phyloP scores from a whole-genome alignment of 2,888 invertebrate genomes.

The Isoperla grammatica region DNA sequence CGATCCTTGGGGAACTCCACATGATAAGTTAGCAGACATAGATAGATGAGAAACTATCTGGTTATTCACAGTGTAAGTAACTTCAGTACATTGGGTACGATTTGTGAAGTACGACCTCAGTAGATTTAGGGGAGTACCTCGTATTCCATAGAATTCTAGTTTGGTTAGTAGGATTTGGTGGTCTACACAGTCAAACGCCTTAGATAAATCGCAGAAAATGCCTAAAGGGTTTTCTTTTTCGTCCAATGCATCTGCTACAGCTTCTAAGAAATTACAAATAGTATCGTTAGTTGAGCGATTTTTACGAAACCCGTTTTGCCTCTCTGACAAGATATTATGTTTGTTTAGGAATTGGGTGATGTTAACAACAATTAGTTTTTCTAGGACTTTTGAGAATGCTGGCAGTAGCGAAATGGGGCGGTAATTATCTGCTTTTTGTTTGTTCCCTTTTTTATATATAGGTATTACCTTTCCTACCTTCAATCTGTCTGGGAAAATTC shows the following conservation, averaged over 20 bases:
- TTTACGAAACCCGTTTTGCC: slow-evolving; percentile 20
- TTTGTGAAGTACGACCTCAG: slow-evolving; percentile 8
- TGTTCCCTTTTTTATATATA: slow-evolving; percentile 18
- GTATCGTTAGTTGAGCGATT: slow-evolving; percentile 1
- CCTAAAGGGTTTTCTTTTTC: neutral
- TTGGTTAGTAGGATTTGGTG: slow-evolving; percentile 13
- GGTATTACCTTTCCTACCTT: no score
- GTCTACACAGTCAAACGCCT: slow-evolving; percentile 24
- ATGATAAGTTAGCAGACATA: no score
- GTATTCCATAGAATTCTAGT: slow-evolving; percentile 14
- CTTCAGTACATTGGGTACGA: slow-evolving; percentile 1
- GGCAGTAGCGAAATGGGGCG: slow-evolving; percentile 23
- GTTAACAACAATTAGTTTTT: slow-evolving; percentile 1
- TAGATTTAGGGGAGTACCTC: neutral
- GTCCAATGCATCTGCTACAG: no score
- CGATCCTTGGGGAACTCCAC: slow-evolving; percentile 20
- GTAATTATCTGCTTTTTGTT: slow-evolving; percentile 13
- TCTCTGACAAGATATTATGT: slow-evolving; percentile 3
- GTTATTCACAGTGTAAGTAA: no score
- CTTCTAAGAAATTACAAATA: no score
- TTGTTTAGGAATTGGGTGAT: slow-evolving; percentile 5
- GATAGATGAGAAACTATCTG: no score
- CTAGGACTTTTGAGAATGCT: slow-evolving; percentile 21
- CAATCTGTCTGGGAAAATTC: no score
- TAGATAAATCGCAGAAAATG: slow-evolving; percentile 18